Base-by-base conservation (phyloP, 35 echinoderm and acorn worm species). In the Strongylocentrotus purpuratus region DNA sequence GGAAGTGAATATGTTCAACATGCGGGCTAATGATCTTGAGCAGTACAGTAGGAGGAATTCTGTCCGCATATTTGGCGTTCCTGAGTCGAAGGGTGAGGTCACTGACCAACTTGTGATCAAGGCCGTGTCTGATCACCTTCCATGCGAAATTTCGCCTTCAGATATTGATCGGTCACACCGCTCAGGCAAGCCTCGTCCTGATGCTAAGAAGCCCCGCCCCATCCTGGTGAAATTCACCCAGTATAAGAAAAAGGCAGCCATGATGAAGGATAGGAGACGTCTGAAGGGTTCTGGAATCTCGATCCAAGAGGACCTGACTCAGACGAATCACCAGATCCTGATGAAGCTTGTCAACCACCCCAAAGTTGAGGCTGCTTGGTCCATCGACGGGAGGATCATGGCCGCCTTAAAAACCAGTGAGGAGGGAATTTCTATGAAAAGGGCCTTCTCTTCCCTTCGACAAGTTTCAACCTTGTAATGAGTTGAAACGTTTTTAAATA, bases 131-230 rank as follows among this genome's bases (percentile, higher is more conserved):
- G 85, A 86, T 86, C 85, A 86, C 18, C 85, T 86, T 11, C 20
- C 85, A 2, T 86, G 20, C 85, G 0, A 9, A 86, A 94, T 94
- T 60, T 48, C 92, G 9, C 33, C 46, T 48, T 0, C 20, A 0
- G 92, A 94, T 33, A 94, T 94, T 60, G 92, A 94, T 20, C 46
- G 92, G 32, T 94, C 92, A 20, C 92, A 94, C 31, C 33, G 92
- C n/a, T 55, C 92, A 46, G 92, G 92, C 22, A 31, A 47, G 8
- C 46, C 46, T 20, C 46, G 58, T 17, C 13, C 46, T 48, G n/a
- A 94, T 46, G 46, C 52, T 8, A 31, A 60, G 31, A 46, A 60
- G 32, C 41, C 33, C 33, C 46, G 92, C 46, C 92, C 92, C 7
- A 94, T 94, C 20, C 46, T 94, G 46, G 92, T 94, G 25, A 94